Evolutionary conservation across 2,113 vertebrate species (phyloP), one percentile per base, ranked within the genome.

Genomic region (Mungos mungo): DNA sequence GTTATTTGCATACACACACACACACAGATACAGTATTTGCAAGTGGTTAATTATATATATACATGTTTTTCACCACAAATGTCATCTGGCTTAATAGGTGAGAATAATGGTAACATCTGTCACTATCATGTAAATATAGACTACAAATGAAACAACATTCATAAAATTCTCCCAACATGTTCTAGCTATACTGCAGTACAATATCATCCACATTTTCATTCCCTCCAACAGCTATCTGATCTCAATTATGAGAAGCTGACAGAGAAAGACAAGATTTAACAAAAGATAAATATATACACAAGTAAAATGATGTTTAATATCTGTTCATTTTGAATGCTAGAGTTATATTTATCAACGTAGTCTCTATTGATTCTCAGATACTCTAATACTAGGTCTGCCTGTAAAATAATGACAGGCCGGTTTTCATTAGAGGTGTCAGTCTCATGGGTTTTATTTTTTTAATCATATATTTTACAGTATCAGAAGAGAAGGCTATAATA

Each of bases 271-370:
- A 82, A 88, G 72, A 92, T 91, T 95, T 72, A 88, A 85, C 60
- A 88, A 93, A 93, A 94, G 90, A 94, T 94, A 96, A 97, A 72
- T 79, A 89, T 57, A 88, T 35, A 82, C 33, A 68, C 82, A 97
- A 69, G 25, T 33, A 82, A 74, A 90, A 80, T 50, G 31, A 88
- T 86, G 21, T 47, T 85, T 88, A 76, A 66, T 23, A 41, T 71
- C 90, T 69, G 41, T 60, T 90, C 76, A 35, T 92, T 79, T 52
- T 3, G 45, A 85, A 93, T 41, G 21, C 45, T 54, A 25, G 23
- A 50, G 9, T 65, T 94, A 29, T 45, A 57, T 71, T 91, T 80
- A 89, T 76, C 52, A 90, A 66, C 4, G 8, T 27, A 79, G 38
- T 27, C 38, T 84, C 80, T 77, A 27, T 35, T 94, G 60, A 90